Percentiles rank a stretch among this genome's conserved stretches.
Evolutionary conservation across 2,113 vertebrate species (phyloP).

Genomic region (Misgurnus mizolepis): DNA sequence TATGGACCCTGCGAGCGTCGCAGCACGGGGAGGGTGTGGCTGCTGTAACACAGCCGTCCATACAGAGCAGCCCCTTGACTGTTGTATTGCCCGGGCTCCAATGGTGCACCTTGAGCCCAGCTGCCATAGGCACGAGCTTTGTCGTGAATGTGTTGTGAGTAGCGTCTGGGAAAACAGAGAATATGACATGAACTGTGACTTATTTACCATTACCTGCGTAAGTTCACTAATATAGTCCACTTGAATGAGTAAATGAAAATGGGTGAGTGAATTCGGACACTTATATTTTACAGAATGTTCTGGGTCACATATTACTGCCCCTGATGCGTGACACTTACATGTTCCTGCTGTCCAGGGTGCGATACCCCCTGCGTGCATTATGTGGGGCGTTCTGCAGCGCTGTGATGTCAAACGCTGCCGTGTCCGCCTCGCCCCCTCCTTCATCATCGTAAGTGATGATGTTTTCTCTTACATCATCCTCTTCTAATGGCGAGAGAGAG

Average conservation of each 20-base stretch:
- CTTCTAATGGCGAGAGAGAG: conserved; percentile 82
- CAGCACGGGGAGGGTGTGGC: conserved; percentile 77
- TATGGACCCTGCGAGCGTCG: conserved; percentile 68
- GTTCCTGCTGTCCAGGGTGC: conserved; percentile 78
- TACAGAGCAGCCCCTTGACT: conserved; percentile 69
- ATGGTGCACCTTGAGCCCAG: conserved; percentile 71
- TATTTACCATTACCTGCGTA: too few species aligned
- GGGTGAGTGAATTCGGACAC: too few species aligned
- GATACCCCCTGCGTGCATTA: conserved; percentile 71
- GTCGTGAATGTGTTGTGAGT: conserved; percentile 68
- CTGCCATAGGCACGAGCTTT: conserved; percentile 71
- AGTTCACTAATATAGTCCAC: too few species aligned
- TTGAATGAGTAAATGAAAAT: too few species aligned
- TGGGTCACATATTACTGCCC: not conserved
- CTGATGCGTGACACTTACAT: conserved; percentile 62
- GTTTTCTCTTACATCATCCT: conserved; percentile 89
- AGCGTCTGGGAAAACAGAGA: conserved; percentile 67
- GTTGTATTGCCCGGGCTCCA: conserved; percentile 53
- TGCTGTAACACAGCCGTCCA: conserved; percentile 76
- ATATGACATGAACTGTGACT: not conserved
- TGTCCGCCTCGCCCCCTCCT: conserved; percentile 89
- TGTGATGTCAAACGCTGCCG: conserved; percentile 88
- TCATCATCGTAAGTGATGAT: conserved; percentile 91
- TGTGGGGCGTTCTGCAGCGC: conserved; percentile 83
- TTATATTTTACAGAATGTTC: too few species aligned